Percentiles rank a stretch among this genome's conserved stretches.
phyloP scores from a whole-genome alignment of 2,888 invertebrate species.

The Agonopterix subpropinquella region DNA sequence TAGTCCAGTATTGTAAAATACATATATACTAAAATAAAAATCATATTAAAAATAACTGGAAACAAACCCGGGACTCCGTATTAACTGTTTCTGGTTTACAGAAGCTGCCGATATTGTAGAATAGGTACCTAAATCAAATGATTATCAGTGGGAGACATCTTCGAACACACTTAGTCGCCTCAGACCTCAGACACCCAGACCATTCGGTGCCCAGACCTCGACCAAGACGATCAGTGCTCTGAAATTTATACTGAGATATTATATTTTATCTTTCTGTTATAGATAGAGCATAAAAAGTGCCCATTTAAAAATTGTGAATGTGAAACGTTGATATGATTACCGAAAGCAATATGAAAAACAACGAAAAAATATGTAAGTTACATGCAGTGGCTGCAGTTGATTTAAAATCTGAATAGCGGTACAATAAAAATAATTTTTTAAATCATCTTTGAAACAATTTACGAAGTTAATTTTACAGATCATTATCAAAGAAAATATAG shows the following conservation, averaged over 20 bases:
- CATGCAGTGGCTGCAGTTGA: too few species aligned
- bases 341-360: not conserved
- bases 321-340: not conserved
- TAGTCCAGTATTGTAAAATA: too few species aligned
- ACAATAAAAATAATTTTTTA: too few species aligned
- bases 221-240: not conserved
- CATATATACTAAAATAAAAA: too few species aligned
- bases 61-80: not conserved
- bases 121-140: not conserved
- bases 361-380: not conserved
- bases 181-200: not conserved
- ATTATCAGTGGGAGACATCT: not conserved
- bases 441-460: too few species aligned
- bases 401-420: too few species aligned
- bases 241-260: not conserved
- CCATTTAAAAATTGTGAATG: not conserved
- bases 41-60: not conserved
- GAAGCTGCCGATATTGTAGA: not conserved
- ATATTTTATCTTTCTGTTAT: not conserved
- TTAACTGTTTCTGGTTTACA: not conserved
- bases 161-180: not conserved
- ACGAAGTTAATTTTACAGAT: too few species aligned
- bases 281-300: not conserved
- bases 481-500: too few species aligned
- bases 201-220: not conserved